Evolutionary conservation across 37 sponge, comb jelly and placozoan species (phyloP).

Genomic region (Geodia barretti): DNA sequence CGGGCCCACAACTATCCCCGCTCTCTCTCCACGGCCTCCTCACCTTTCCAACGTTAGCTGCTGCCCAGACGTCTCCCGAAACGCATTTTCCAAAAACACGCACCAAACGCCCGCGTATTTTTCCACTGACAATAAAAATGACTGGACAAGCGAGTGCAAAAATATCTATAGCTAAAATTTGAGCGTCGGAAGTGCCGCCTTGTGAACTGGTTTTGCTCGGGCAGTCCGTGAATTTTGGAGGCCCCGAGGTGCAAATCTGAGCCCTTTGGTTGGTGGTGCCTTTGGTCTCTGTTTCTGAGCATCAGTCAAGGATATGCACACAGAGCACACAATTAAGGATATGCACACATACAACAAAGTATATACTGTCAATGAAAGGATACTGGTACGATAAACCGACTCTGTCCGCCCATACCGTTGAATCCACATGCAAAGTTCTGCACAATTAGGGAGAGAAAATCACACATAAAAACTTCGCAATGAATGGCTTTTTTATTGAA

Average conservation of each 20-base stretch:
- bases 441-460: too few species aligned
- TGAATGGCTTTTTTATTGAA: too few species aligned
- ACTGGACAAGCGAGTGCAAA: too few species aligned
- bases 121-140: neutral
- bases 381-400: constrained; percentile 24
- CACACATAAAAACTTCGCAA: too few species aligned
- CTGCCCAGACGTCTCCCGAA: neutral
- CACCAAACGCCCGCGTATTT: too few species aligned
- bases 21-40: neutral
- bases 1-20: neutral
- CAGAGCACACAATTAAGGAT: neutral
- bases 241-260: constrained; percentile 40
- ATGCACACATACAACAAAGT: neutral
- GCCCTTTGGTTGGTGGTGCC: neutral
- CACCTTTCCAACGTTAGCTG: neutral
- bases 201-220: neutral
- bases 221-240: neutral
- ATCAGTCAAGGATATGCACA: neutral
- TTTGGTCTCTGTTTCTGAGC: neutral
- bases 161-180: too few species aligned
- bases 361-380: neutral
- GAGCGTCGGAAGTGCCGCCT: neutral
- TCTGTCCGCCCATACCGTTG: constrained; percentile 43
- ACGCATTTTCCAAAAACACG: too few species aligned
- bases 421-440: constrained; percentile 32